Evolutionary conservation across 2,113 vertebrate species (phyloP).

Genomic region (Pangasianodon hypophthalmus): DNA sequence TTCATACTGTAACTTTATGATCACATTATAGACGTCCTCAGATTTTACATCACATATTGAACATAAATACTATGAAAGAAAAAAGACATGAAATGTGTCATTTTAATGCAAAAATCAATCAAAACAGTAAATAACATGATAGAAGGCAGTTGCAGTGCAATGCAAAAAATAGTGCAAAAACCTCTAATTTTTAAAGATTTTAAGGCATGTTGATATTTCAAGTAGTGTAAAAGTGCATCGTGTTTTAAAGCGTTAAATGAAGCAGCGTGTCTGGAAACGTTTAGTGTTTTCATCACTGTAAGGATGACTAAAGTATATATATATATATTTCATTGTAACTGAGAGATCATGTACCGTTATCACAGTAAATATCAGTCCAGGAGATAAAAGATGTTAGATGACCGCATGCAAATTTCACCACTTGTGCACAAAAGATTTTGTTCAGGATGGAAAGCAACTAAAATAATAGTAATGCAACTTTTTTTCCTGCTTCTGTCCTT

Average conservation of each 20-base stretch:
- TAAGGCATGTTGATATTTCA: background rate
- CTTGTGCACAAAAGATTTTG: background rate
- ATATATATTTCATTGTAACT: background rate
- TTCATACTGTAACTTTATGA: too few species aligned
- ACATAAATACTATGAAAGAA: background rate
- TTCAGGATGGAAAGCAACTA: background rate
- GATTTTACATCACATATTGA: background rate
- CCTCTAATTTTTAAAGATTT: background rate
- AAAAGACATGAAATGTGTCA: background rate
- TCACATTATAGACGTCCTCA: background rate
- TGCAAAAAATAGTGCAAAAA: background rate
- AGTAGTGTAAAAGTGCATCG: too few species aligned
- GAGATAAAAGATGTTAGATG: background rate
- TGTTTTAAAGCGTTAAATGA: background rate
- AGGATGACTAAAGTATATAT: background rate
- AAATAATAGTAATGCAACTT: background rate
- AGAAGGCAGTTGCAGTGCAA: background rate
- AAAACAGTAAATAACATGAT: background rate
- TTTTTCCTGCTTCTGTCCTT: background rate
- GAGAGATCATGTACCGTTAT: background rate
- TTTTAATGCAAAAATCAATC: background rate
- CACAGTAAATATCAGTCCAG: background rate
- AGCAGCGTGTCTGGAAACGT: background rate
- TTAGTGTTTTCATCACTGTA: background rate
- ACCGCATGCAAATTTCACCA: background rate